Evolutionary conservation across 2,113 vertebrate genomes (phyloP), one percentile per base, ranked within the genome.

Genomic region (Zosterops hypoxanthus): DNA sequence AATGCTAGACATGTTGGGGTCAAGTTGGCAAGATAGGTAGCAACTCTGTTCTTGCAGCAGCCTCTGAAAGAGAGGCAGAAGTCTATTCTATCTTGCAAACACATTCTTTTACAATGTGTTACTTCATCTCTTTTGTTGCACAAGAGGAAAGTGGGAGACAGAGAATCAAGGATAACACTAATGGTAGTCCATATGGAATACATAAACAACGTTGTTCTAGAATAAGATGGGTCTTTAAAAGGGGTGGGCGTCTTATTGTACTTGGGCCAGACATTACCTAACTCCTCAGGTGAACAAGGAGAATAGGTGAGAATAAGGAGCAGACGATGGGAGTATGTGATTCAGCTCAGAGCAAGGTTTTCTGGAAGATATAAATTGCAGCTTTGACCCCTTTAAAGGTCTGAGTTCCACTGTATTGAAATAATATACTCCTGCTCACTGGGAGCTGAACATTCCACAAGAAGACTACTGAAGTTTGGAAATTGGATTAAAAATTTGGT

Each of bases 161-260:
- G 92, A 92, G 92, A 97, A 95, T 93, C 80, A 94, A 86, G 95
- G 82, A 57, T 75, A 95, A 61, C 60, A 72, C 36, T 93, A 96
- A 84, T 94, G 86, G 61, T 55, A 57, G 60, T 46, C 76, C 94
- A 96, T 92, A 94, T 95, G 95, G 95, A 96, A 95, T 61, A 85
- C 81, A 96, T 97, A 96, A 97, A 96, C 95, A 94, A 87, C 42
- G 34, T 82, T 96, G 95, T 94, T 89, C 86, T 89, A 78, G 88
- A 86, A 64, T 88, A 88, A 90, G 80, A 83, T 69, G n/a, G 69
- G 69, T 65, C 82, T 91, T 92, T 88, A 90, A 93, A 94, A 56
- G 33, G 57, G 86, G 65, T 0, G 23, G 72, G 22, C 10, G 36
- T 60, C 46, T 56, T 71, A 57, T 21, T 95, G 89, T 89, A 64